Conservation (phyloP, 2,113 vertebrate species). For the Irena cyanogastra region DNA sequence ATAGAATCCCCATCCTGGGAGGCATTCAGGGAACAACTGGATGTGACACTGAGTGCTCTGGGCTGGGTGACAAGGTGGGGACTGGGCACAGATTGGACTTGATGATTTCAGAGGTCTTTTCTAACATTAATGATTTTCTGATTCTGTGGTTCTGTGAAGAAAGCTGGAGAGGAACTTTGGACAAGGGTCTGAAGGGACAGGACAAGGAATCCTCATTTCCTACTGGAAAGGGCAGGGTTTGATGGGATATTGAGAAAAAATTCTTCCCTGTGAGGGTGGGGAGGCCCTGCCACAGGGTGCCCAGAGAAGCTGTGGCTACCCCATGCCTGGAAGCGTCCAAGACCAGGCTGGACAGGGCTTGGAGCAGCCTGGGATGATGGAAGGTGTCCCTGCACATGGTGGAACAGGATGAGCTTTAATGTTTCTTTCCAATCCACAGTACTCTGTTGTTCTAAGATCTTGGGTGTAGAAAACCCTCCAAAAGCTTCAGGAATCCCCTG, state of each 20-base stretch:
- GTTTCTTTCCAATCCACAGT: not conserved
- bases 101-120: not conserved
- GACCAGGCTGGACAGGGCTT: rapidly evolving
- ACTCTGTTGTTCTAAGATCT: not conserved
- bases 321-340: not conserved
- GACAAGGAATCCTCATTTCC: not conserved
- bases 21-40: not conserved
- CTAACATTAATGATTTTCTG: not conserved
- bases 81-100: rapidly evolving
- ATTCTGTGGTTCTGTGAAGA: not conserved
- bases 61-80: not conserved
- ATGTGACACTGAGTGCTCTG: not conserved
- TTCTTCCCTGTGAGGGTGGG: not conserved
- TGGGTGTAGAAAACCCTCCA: not conserved
- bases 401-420: not conserved
- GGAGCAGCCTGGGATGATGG: not conserved
- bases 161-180: not conserved
- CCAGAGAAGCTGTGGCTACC: not conserved
- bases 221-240: not conserved
- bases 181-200: not conserved
- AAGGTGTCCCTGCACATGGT: not conserved
- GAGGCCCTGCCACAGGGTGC: not conserved
- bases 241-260: not conserved
- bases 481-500: not conserved
- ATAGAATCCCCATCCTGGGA: not conserved